Evolutionary conservation across 2,888 invertebrate species (phyloP), one percentile per base, ranked within the genome.

Genomic region (Apomyelois bistriatella): DNA sequence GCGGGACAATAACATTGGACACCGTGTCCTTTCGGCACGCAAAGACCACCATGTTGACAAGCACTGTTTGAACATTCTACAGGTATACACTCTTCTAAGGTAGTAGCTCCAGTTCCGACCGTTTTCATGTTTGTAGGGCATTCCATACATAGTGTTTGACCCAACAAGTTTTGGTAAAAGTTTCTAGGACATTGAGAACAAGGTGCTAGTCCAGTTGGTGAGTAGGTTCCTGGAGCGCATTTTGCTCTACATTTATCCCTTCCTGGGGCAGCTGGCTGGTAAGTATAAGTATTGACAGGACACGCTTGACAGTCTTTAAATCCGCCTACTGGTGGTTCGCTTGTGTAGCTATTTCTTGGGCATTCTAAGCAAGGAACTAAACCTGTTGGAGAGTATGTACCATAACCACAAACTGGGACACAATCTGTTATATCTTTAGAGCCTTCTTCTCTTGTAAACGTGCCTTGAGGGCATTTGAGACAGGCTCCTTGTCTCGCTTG

Each of bases 241-340:
- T 97, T 98, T 37, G 95, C 93, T 80, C 97, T 92, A 72, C 98
- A 98, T 60, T 93, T 92, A 61, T 95, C 95, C 76, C 93, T 94
- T 54, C 94, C 94, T 7, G 95, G 93, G 2, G 98, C 96, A n/a
- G 97, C 94, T 8, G 97, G 97, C 84, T 97, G 97, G 76, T 96
- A 97, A 0, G 98, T 98, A 72, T 94, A 98, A 0, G 95, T 96
- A 57, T 95, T 95, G 0, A 96, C 94, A 1, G 97, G 96, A 77
- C 99, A 99, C 10, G 96, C 95, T 79, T 97, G 96, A 70, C 99
- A 99, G 68, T 98, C 97, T 77, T 97, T 97, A 80, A 95, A 98
- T 17, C 98, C 98, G 52, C 96, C 96, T 0, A 94, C 93, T 9
- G 98, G 97, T 56, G 98, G 97, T 79, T 96, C 95, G 0, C 94